Evolutionary conservation across 2,113 vertebrate species (phyloP).

Genomic region (Pontoporia blainvillei): DNA sequence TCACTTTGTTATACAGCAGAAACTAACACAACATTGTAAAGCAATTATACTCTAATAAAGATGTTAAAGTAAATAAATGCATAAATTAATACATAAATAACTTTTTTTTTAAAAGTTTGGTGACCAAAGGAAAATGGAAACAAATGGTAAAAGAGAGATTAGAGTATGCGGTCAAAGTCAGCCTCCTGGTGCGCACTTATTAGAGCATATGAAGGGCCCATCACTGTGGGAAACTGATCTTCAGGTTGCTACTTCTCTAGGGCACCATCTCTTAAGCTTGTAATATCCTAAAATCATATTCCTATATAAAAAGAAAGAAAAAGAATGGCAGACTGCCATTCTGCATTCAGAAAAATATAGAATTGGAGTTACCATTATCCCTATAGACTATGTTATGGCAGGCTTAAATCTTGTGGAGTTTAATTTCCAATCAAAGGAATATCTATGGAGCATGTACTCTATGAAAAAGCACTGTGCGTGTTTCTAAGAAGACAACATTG

Average conservation of each 20-base stretch:
- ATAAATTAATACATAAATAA: background rate
- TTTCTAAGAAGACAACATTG: background rate
- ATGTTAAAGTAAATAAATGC: too few species aligned
- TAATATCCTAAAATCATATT: background rate
- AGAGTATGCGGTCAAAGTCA: background rate
- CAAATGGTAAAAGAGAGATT: background rate
- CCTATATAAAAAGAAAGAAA: background rate
- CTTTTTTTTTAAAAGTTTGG: too few species aligned
- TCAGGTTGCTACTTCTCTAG: background rate
- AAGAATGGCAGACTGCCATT: background rate
- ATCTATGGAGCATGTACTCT: accelerated
- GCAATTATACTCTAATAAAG: too few species aligned
- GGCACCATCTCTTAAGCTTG: background rate
- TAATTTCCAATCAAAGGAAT: background rate
- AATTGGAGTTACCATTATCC: background rate
- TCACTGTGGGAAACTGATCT: background rate
- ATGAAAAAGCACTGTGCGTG: background rate
- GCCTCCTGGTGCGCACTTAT: background rate
- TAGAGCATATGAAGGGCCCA: background rate
- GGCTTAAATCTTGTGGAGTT: background rate
- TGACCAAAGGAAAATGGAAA: background rate
- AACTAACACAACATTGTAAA: too few species aligned
- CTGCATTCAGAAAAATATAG: background rate
- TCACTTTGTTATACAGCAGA: too few species aligned
- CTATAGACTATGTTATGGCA: background rate